Conservation (phyloP, 2,797 vertebrate species). For the Cirrhinus molitorella region DNA sequence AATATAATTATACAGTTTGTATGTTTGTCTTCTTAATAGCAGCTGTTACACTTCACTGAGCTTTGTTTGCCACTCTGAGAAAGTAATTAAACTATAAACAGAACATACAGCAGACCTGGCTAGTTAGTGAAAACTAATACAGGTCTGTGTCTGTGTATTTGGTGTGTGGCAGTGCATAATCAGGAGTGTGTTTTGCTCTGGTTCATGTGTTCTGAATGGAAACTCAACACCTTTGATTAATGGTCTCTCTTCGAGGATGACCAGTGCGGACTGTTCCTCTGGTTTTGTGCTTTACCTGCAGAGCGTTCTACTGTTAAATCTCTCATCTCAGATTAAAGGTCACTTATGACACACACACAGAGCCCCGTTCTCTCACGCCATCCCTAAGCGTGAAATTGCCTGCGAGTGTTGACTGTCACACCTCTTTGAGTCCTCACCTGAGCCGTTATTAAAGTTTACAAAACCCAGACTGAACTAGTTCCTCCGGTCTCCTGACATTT, state of each 20-base stretch:
- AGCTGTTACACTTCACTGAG: not conserved
- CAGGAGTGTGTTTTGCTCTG: conserved; percentile 42
- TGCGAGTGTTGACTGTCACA: conserved; percentile 25
- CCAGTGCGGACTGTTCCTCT: conserved; percentile 57
- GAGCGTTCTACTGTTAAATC: conserved; percentile 64
- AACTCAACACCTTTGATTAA: conserved; percentile 61
- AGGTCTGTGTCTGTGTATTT: not conserved
- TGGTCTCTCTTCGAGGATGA: conserved; percentile 44
- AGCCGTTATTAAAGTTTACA: conserved; percentile 37
- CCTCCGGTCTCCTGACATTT: not conserved
- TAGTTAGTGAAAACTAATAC: conserved; percentile 30
- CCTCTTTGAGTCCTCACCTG: conserved; percentile 30
- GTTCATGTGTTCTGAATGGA: conserved; percentile 39
- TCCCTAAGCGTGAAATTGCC: conserved; percentile 29
- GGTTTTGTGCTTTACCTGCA: conserved; percentile 62
- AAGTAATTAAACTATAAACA: conserved; percentile 16
- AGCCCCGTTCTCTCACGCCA: conserved; percentile 3
- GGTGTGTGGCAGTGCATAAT: not conserved
- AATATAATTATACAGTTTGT: not conserved
- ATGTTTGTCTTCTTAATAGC: not conserved
- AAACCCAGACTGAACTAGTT: conserved; percentile 14
- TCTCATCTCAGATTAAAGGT: conserved; percentile 62
- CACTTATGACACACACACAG: conserved; percentile 37
- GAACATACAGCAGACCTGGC: not conserved
- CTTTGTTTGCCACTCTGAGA: not conserved